Evolutionary conservation across 2,888 invertebrate species (phyloP).

Genomic region (Eubasilissa splendida): DNA sequence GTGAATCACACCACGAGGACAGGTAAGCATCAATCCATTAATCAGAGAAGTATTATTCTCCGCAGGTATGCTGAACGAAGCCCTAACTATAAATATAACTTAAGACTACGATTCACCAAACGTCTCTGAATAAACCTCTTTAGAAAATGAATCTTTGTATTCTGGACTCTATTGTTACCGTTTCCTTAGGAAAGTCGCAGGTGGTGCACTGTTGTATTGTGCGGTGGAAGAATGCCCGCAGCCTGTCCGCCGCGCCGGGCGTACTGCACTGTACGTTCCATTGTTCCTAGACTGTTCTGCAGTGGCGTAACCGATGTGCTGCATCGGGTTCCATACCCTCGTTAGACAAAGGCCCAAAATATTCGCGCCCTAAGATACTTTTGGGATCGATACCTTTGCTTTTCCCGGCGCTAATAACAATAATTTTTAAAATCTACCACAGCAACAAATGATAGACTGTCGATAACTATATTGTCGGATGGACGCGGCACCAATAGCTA

Average conservation of each 20-base stretch:
- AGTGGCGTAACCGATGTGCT: neutral
- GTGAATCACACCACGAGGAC: neutral
- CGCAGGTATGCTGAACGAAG: neutral
- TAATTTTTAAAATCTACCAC: too few relatives aligned
- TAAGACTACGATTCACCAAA: neutral
- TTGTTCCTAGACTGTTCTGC: neutral
- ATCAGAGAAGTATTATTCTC: constrained; percentile 5
- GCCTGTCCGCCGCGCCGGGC: neutral
- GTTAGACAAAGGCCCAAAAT: too few relatives aligned
- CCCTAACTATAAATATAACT: neutral
- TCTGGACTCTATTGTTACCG: constrained; percentile 9
- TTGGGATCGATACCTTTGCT: too few relatives aligned
- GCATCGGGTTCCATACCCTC: too few relatives aligned
- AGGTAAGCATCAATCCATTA: neutral
- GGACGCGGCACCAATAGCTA: too few relatives aligned
- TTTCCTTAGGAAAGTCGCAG: constrained; percentile 13
- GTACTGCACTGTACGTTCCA: neutral
- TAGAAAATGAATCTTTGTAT: neutral
- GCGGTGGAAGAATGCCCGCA: neutral
- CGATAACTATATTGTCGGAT: too few relatives aligned
- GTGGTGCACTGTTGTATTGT: neutral
- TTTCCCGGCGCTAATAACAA: too few relatives aligned
- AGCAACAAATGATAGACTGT: too few relatives aligned
- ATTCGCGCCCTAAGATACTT: too few relatives aligned
- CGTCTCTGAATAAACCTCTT: neutral